Evolutionary conservation across 1,140 invertebrate species (phyloP), one percentile per base, ranked within the genome.

Genomic region (Melanaphis sacchari): DNA sequence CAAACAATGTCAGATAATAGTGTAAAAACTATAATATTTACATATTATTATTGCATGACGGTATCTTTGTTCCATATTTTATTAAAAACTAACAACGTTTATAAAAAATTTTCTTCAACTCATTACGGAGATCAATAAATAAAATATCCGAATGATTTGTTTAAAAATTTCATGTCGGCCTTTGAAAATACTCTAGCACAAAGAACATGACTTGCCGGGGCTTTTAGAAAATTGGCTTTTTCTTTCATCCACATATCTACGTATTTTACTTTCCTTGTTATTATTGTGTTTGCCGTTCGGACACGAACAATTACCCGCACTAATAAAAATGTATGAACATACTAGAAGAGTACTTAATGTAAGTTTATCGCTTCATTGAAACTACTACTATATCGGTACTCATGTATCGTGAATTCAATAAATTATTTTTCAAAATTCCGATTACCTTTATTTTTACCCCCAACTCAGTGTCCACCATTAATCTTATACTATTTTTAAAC

Each of bases 221-320:
- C 84, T 87, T 87, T 87, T 87, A 87, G 84, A 41, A 43, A 87
- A 87, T 87, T 87, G 41, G 26, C 15, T 87, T 87, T 87, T 87
- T 26, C 15, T 87, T 43, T 31, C 82, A 26, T 41, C 40, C 18
- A n/a, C 31, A n/a, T 76, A 76, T 22, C 22, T 40, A 40, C 38
- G 81, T 82, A 15, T 82, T 24, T 82, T 24, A 40, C 18, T 24
- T 21, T 40, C 0, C 36, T 24, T 36, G 36, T 40, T 7, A n/a
- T n/a, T 8, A 9, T 82, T 9, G 59, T 31, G 59, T 31, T 8
- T 9, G 8, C 81, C n/a, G 36, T 82, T 82, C n/a, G 81, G 21
- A 40, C 31, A n/a, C 31, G 59, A 36, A n/a, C 31, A 24, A n/a
- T 76, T 76, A n/a, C 31, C 59, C n/a, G n/a, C 21, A 76, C 15